Percentiles rank a stretch among this genome's conserved stretches.
Conservation (phyloP, 2,797 vertebrate genomes). For the Molothrus ater region DNA sequence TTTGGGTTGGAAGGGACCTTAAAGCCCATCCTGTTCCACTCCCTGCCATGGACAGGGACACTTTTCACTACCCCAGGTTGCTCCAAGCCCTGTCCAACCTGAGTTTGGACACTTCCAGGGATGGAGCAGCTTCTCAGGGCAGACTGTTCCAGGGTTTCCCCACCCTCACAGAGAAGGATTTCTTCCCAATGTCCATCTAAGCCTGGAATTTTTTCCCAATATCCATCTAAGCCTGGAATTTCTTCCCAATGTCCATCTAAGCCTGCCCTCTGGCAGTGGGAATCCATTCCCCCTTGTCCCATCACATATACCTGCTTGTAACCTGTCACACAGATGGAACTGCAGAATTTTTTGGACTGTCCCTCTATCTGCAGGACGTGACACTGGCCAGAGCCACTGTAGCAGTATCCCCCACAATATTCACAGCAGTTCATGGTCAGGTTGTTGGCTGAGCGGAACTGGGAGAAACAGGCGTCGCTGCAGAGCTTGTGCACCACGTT, state of each 20-base stretch:
- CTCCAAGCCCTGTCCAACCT: not conserved
- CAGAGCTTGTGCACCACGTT: constrained; percentile 91
- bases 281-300: not conserved
- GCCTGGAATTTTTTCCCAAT: not conserved
- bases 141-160: fast-evolving
- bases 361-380: constrained; percentile 87
- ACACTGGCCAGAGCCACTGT: constrained; percentile 83
- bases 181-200: not conserved
- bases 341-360: constrained; percentile 88
- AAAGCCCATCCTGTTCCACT: fast-evolving
- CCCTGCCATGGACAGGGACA: not conserved
- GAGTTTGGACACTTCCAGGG: not conserved
- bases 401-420: constrained; percentile 87
- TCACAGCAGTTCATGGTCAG: constrained; percentile 91
- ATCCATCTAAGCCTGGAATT: too few relatives aligned
- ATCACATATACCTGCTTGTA: constrained; percentile 86
- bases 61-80: fast-evolving
- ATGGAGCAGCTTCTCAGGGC: not conserved
- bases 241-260: not conserved
- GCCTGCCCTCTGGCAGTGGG: not conserved
- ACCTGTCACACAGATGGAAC: constrained; percentile 79
- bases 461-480: constrained; percentile 91
- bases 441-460: constrained; percentile 90
- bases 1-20: not conserved
- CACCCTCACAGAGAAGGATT: not conserved